These are phyloP conservation scores for Etia nguti DNA, from an alignment of 2,113 vertebrate genomes.

Conservation along the genomic window DNA sequence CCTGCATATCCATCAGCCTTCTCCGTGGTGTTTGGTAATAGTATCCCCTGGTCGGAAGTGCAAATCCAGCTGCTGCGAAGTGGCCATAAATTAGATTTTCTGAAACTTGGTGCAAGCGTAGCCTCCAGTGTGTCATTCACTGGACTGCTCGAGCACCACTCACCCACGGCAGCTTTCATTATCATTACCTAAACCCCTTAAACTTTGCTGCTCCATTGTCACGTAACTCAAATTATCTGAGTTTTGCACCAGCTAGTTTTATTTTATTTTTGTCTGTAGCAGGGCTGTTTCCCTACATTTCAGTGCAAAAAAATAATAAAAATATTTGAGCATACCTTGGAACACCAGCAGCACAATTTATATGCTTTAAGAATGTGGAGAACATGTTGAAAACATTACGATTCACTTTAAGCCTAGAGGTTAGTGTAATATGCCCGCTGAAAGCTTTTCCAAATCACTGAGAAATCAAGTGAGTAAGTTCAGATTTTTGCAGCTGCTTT, in stretches of 20 bases:
- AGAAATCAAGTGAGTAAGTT: constrained; percentile 51
- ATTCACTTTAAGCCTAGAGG: constrained; percentile 36
- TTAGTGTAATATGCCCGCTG: constrained; percentile 51
- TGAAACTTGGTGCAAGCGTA: constrained; percentile 50
- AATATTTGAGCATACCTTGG: not conserved
- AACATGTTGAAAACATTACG: constrained; percentile 56
- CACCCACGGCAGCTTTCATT: constrained; percentile 31
- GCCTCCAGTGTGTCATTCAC: constrained; percentile 50
- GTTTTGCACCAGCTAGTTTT: not conserved
- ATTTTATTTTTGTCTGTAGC: not conserved
- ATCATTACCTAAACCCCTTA: constrained; percentile 47
- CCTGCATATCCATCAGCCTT: constrained; percentile 24
- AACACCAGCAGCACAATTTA: constrained; percentile 14
- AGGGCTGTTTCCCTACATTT: not conserved
- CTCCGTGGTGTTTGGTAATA: constrained; percentile 61
- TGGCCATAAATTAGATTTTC: constrained; percentile 72
- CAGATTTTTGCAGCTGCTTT: constrained; percentile 73
- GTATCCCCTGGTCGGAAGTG: constrained; percentile 72
- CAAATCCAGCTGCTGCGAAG: constrained; percentile 71
- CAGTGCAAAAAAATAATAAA: not conserved
- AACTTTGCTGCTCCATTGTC: constrained; percentile 28
- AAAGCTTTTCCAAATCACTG: constrained; percentile 63
- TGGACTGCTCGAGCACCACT: not conserved
- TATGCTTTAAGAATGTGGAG: constrained; percentile 30
- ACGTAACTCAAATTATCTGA: not conserved